Conservation (phyloP, 2,888 invertebrate species). For the Notodonta ziczac region DNA sequence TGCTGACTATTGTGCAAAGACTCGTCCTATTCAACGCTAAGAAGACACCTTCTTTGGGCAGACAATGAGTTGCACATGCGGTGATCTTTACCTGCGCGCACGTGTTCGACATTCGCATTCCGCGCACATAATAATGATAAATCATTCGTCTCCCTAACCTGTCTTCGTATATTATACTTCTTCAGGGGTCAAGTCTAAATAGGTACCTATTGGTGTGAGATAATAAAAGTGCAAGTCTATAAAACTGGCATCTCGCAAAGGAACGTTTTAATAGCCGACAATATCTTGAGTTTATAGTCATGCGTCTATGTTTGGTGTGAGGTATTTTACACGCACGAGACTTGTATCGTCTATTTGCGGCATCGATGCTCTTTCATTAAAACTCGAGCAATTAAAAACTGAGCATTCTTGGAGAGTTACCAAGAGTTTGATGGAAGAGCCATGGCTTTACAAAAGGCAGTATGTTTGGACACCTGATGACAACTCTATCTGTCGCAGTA, state of each 20-base stretch:
- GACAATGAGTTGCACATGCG: constrained; percentile 80
- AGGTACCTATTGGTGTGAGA: constrained; percentile 51
- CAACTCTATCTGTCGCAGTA: constrained; percentile 62
- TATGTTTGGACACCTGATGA: constrained; percentile 73
- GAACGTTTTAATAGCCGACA: constrained; percentile 56
- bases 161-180: constrained; percentile 52
- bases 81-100: constrained; percentile 78
- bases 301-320: constrained; percentile 54
- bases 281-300: constrained; percentile 57
- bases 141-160: constrained; percentile 30
- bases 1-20: constrained; percentile 78
- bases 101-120: constrained; percentile 79
- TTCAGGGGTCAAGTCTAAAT: constrained; percentile 26
- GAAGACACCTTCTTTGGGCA: constrained; percentile 70
- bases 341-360: constrained; percentile 31
- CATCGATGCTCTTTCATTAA: constrained; percentile 31
- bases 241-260: constrained; percentile 61
- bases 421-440: constrained; percentile 12
- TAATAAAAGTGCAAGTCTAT: constrained; percentile 40
- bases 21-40: constrained; percentile 62
- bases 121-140: constrained; percentile 55
- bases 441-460: constrained; percentile 26
- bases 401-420: constrained; percentile 10
- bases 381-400: constrained; percentile 18
- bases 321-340: constrained; percentile 43